phyloP scores from a whole-genome alignment of 2,113 vertebrate genomes.

The Elephas maximus region DNA sequence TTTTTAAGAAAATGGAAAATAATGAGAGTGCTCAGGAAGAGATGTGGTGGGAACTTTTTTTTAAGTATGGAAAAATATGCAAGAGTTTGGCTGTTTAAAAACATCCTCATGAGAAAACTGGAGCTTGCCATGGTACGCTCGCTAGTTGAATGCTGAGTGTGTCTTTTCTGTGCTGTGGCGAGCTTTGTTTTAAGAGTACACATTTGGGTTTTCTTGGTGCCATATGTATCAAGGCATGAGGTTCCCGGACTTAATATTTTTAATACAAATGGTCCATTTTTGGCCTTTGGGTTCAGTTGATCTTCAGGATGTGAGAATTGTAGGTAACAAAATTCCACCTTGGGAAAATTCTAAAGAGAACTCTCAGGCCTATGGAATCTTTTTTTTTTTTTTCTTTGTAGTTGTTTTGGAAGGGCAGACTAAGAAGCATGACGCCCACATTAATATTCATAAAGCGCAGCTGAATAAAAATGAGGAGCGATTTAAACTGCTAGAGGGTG shows the following conservation, averaged over 20 bases:
- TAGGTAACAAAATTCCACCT: background rate
- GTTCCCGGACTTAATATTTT: background rate
- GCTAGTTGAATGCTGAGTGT: background rate
- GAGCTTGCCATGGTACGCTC: background rate
- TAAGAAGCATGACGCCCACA: conserved; percentile 89
- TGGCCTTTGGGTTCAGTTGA: background rate
- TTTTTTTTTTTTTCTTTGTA: conserved; percentile 67
- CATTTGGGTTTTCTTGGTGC: background rate
- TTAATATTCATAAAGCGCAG: conserved; percentile 91
- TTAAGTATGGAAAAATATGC: background rate
- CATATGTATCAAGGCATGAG: background rate
- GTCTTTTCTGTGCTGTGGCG: background rate
- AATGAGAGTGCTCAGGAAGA: background rate
- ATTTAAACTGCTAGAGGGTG: conserved; percentile 92
- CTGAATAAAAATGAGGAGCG: conserved; percentile 92
- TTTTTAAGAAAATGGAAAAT: conserved; percentile 22
- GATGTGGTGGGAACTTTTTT: background rate
- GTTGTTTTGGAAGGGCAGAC: conserved; percentile 90
- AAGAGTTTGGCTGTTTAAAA: background rate
- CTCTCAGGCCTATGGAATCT: conserved; percentile 1
- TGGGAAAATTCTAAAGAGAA: background rate
- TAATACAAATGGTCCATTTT: background rate
- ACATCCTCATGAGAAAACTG: background rate
- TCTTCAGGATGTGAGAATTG: background rate
- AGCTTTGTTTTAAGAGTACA: background rate